Evolutionary conservation across 2,888 invertebrate species (phyloP).

Genomic region (Pollenia amentaria): DNA sequence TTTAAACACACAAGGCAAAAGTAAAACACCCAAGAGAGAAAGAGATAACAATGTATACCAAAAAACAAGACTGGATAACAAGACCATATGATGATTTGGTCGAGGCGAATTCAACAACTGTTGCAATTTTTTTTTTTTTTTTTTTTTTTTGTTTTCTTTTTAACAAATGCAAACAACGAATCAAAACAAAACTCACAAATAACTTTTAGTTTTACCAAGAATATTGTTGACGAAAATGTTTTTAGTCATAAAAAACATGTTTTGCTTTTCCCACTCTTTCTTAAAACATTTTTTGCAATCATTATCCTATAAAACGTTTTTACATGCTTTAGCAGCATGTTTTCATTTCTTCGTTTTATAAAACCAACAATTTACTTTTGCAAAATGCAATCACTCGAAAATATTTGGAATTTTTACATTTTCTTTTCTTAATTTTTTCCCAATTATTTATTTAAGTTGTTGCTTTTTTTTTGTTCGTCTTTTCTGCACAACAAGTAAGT

Average conservation of each 20-base stretch:
- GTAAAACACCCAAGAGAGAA: not conserved
- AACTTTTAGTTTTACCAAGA: too few relatives aligned
- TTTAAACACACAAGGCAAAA: not conserved
- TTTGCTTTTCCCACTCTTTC: not conserved
- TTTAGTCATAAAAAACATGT: too few relatives aligned
- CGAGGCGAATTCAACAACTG: conserved; percentile 65
- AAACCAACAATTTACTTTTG: conserved; percentile 57
- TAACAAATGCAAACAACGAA: conserved; percentile 17
- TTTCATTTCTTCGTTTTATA: conserved; percentile 35
- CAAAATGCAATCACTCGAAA: conserved; percentile 15
- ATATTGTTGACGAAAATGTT: too few relatives aligned
- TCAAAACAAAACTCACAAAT: conserved; percentile 25
- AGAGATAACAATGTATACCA: conserved; percentile 27
- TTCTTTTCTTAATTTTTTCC: conserved; percentile 53
- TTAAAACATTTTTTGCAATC: not conserved
- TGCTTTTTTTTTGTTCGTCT: conserved; percentile 12
- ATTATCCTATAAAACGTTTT: conserved; percentile 22
- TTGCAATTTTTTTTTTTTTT: conserved; percentile 60
- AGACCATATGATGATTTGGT: conserved; percentile 36
- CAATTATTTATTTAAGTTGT: conserved; percentile 61
- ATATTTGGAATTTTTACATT: conserved; percentile 62
- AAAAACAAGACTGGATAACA: not conserved
- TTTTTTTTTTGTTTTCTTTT: conserved; percentile 48
- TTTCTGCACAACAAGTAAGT: conserved; percentile 42
- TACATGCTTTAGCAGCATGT: conserved; percentile 31